phyloP scores from a whole-genome alignment of 2,113 vertebrate species.

The Peucedramus taeniatus region DNA sequence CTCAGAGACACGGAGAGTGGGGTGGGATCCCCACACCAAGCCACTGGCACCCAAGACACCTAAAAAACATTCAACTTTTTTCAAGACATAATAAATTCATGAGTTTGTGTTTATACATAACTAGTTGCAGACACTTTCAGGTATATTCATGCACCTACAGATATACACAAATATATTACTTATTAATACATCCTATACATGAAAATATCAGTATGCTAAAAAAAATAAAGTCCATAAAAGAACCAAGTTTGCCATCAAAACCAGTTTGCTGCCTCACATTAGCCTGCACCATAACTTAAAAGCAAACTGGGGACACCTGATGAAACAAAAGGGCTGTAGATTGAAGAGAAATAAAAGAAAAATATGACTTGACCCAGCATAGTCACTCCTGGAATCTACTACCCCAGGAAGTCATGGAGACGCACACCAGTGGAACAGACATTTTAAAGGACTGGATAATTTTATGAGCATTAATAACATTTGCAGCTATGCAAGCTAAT shows the following conservation, averaged over 20 bases:
- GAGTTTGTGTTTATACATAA: rapidly evolving
- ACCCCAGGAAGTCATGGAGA: conserved; percentile 43
- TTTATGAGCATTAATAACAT: conserved; percentile 71
- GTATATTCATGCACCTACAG: neutral
- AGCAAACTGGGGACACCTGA: neutral
- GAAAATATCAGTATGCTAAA: neutral
- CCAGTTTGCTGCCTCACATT: neutral
- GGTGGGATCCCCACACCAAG: neutral
- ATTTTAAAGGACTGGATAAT: conserved; percentile 61
- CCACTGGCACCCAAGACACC: neutral
- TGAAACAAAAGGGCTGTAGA: neutral
- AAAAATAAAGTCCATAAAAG: neutral
- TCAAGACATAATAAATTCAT: neutral
- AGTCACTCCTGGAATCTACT: conserved; percentile 15
- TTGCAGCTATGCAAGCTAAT: conserved; percentile 66
- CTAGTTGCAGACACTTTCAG: neutral
- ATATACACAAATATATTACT: neutral
- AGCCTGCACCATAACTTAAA: neutral
- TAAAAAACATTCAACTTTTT: neutral
- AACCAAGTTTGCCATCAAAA: neutral
- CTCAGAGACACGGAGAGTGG: neutral
- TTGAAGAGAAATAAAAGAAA: conserved; percentile 32
- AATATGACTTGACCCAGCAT: neutral
- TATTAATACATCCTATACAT: neutral
- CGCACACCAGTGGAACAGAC: conserved; percentile 13